phyloP scores from a whole-genome alignment of 2,113 vertebrate species.

The Hippocampus comes region DNA sequence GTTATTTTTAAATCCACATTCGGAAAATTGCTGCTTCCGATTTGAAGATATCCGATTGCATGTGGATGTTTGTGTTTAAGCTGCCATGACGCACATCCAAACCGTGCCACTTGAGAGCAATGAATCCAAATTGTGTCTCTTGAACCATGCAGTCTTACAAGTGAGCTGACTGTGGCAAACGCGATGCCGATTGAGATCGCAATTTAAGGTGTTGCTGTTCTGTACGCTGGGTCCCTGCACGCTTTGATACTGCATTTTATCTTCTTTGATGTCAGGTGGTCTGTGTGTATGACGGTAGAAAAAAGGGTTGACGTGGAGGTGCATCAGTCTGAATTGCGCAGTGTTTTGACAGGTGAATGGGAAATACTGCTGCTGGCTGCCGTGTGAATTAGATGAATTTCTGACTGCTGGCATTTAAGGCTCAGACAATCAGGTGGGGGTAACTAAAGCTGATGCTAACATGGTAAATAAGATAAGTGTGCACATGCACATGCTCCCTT shows the following conservation, averaged over 20 bases:
- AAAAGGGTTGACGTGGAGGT: background rate
- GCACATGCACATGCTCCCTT: background rate
- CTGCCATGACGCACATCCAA: background rate
- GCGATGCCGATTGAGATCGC: background rate
- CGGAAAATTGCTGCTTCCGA: background rate
- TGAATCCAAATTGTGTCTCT: background rate
- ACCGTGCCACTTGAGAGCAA: background rate
- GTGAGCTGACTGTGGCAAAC: background rate
- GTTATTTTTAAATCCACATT: background rate
- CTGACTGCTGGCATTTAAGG: slow-evolving; percentile 48
- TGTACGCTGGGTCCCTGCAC: slow-evolving; percentile 5
- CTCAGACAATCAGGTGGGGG: background rate
- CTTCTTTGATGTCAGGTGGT: slow-evolving; percentile 18
- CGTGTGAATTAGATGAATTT: slow-evolving; percentile 52
- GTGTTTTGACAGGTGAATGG: slow-evolving; percentile 53
- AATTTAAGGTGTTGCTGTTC: background rate
- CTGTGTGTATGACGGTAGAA: slow-evolving; percentile 18
- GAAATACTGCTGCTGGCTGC: slow-evolving; percentile 42
- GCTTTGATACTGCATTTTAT: slow-evolving; percentile 15
- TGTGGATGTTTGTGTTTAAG: background rate
- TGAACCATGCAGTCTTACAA: background rate
- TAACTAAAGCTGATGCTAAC: slow-evolving; percentile 31
- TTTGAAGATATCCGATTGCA: background rate
- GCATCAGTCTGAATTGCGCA: slow-evolving; percentile 32
- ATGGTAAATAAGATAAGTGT: slow-evolving; percentile 23